Evolutionary conservation across 2,888 invertebrate species (phyloP).

Genomic region (Agrotis clavis): DNA sequence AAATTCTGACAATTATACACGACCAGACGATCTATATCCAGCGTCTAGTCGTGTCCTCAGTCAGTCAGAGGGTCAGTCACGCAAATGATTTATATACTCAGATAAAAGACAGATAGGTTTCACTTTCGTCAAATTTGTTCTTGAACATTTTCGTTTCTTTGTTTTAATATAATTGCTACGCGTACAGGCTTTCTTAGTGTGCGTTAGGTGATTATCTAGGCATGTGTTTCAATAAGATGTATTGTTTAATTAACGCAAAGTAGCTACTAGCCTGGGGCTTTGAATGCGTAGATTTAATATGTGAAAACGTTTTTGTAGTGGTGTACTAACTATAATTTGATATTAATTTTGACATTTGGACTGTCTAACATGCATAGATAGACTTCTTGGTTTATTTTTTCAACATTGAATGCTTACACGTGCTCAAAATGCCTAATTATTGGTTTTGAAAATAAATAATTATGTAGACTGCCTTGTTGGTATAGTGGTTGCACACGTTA

Average conservation of each 20-base stretch:
- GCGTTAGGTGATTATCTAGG: conserved; percentile 37
- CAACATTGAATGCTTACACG: neutral
- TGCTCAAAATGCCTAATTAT: neutral
- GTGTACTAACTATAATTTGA: conserved; percentile 37
- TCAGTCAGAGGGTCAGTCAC: conserved; percentile 33
- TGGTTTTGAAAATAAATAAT: too few species aligned
- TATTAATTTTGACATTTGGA: conserved; percentile 27
- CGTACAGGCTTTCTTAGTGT: conserved; percentile 37
- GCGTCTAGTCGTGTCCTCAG: neutral
- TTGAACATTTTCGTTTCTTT: conserved; percentile 55
- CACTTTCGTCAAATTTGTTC: conserved; percentile 70
- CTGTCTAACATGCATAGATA: neutral
- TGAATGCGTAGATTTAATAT: conserved; percentile 34
- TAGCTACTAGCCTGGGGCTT: conserved; percentile 47
- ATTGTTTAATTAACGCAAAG: conserved; percentile 56
- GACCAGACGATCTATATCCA: too few species aligned
- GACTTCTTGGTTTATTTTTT: conserved; percentile 12
- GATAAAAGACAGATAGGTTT: conserved; percentile 66
- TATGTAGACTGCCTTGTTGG: too few species aligned
- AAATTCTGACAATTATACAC: too few species aligned
- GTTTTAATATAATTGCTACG: conserved; percentile 44
- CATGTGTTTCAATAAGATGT: conserved; percentile 53
- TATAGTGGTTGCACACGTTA: too few species aligned
- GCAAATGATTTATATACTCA: conserved; percentile 32
- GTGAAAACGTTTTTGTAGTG: conserved; percentile 22